Base-by-base conservation (phyloP, 2,797 vertebrate genomes). In the Pachyuromys duprasi region DNA sequence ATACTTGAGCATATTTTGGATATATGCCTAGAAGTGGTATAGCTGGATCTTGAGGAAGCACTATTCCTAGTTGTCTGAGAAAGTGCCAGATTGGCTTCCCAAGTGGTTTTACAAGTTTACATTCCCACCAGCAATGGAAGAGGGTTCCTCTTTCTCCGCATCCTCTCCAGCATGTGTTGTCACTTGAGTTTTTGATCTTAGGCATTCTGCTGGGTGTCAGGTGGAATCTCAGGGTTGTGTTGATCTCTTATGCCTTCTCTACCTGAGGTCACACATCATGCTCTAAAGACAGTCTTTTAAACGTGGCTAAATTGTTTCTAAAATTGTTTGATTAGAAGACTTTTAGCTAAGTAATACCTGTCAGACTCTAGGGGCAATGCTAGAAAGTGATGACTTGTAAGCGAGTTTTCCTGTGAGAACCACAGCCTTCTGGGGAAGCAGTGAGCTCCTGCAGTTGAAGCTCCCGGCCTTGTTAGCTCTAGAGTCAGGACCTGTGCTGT, bases 341-440 rank as follows among this genome's bases (percentile, higher is more conserved):
- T 15, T 22, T 87, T 36, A 72, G 53, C 15, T 87, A 74, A 72
- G 24, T 74, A 72, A 39, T 14, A 26, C 70, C 65, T 86, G 49
- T 36, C 65, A 86, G 26, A 22, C 60, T 74, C 24, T 57, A 31
- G n/a, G 26, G 24, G 33, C 33, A 39, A 31, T 49, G 55, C 84
- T 74, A 31, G 17, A 79, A 94, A 92, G 86, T 92, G 57, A 12
- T 74, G n/a, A 72, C 49, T 80, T 92, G 31, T 74, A 20, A 90
- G 18, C 67, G 26, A 28, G 81, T 45, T 84, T 84, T 67, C 31
- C 49, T 49, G 18, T 45, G 42, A 49, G 31, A 83, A 3, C 17
- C 13, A 33, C 7, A 26, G 15, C 45, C 81, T 92, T 93, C 42
- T 95, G 60, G 63, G n/a, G 92, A 6, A 91, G 13, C 76, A 82